Evolutionary conservation across 2,113 vertebrate species (phyloP).

Genomic region (Empidonax alnorum): DNA sequence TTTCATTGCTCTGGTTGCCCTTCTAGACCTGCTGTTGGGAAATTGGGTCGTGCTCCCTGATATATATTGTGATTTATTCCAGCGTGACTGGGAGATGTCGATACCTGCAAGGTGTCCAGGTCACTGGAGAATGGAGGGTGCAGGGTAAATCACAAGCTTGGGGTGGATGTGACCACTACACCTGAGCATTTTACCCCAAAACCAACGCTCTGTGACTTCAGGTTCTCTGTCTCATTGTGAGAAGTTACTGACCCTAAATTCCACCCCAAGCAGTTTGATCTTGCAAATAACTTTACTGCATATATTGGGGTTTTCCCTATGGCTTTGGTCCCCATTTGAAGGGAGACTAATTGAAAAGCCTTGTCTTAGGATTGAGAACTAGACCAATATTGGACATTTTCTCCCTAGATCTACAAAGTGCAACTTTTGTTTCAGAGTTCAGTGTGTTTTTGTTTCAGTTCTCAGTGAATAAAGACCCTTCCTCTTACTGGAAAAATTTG

Average conservation of each 20-base stretch:
- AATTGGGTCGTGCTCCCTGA: background rate
- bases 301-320: rapidly evolving
- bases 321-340: background rate
- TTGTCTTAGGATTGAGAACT: background rate
- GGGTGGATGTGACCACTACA: too few species aligned
- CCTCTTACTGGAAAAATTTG: background rate
- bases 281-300: background rate
- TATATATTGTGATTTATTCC: background rate
- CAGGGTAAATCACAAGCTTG: background rate
- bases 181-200: background rate
- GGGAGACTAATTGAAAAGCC: background rate
- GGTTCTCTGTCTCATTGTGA: background rate
- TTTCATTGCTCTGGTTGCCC: background rate
- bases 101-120: background rate
- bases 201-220: background rate
- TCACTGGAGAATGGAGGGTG: background rate
- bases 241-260: background rate
- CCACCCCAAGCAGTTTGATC: background rate
- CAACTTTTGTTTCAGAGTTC: background rate
- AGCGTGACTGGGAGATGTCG: background rate
- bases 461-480: background rate
- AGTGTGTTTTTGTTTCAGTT: background rate
- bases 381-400: background rate
- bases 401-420: too few species aligned
- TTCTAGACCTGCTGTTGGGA: background rate